phyloP scores from a whole-genome alignment of 2,113 vertebrate genomes.

The Donacobius atricapilla region DNA sequence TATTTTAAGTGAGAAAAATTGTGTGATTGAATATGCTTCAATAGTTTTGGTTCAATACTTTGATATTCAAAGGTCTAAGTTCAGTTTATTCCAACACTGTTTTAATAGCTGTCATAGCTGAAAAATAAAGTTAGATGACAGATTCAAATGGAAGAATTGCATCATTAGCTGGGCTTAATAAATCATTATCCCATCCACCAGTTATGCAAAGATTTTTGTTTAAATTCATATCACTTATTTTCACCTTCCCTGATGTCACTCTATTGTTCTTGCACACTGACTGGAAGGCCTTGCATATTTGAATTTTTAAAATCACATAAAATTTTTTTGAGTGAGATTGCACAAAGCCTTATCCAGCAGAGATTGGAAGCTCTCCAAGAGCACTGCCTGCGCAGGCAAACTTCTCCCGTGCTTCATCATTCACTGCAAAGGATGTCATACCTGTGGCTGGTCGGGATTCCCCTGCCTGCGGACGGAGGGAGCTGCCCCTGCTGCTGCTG shows the following conservation, averaged over 20 bases:
- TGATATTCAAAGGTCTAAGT: neutral
- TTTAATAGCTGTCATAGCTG: neutral
- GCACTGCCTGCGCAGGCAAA: neutral
- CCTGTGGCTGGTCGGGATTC: neutral
- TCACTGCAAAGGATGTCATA: neutral
- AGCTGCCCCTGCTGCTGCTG: neutral
- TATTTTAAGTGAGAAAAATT: neutral
- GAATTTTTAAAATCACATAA: neutral
- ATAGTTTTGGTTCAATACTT: neutral
- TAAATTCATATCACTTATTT: neutral
- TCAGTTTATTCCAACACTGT: neutral
- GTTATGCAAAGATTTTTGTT: neutral
- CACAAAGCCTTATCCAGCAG: neutral
- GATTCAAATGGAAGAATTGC: neutral
- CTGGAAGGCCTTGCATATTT: neutral
- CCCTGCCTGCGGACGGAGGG: neutral
- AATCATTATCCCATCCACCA: neutral
- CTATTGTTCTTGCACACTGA: neutral
- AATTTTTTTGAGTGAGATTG: neutral
- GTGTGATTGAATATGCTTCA: neutral
- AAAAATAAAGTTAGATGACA: neutral
- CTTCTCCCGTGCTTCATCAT: neutral
- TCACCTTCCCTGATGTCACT: neutral
- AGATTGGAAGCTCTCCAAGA: neutral
- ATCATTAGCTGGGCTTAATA: neutral